These are phyloP conservation scores for Alloplasta piceator DNA, from an alignment of 2,888 invertebrate genomes.

Conservation along the genomic window DNA sequence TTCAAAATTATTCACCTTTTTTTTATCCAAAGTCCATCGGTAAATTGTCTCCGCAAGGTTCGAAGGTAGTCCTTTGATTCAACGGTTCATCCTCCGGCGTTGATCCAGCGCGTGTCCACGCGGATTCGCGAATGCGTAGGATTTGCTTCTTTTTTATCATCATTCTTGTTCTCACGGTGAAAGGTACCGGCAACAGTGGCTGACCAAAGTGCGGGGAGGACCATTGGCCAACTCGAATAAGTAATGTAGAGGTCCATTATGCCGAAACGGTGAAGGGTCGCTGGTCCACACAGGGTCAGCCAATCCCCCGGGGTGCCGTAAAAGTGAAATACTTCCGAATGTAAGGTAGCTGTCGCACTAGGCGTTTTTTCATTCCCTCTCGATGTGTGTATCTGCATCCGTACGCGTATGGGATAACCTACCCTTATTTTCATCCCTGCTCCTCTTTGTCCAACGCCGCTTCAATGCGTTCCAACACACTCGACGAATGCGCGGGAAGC, in stretches of 20 bases:
- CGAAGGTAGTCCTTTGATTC: conserved; percentile 5
- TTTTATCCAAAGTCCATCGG: too few species aligned
- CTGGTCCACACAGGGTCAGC: conserved; percentile 78
- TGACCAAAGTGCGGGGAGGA: conserved; percentile 66
- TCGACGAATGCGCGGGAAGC: conserved; percentile 29
- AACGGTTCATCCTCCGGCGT: conserved; percentile 22
- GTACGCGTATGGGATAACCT: too few species aligned
- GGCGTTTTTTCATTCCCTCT: conserved; percentile 58
- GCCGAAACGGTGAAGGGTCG: conserved; percentile 82
- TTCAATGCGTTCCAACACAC: conserved; percentile 37
- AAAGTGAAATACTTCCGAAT: conserved; percentile 83
- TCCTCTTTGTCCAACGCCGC: conserved; percentile 34
- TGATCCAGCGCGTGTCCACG: conserved; percentile 5
- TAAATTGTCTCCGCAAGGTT: not conserved
- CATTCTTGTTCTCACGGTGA: conserved; percentile 22
- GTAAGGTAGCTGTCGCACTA: conserved; percentile 80
- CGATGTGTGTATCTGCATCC: conserved; percentile 25
- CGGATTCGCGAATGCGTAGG: conserved; percentile 56
- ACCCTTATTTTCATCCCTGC: not conserved
- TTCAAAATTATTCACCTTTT: too few species aligned
- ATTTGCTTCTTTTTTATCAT: too few species aligned
- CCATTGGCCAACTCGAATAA: conserved; percentile 81
- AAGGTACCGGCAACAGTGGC: conserved; percentile 19
- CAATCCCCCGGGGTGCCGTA: conserved; percentile 83
- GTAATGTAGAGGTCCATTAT: conserved; percentile 83